Conservation (phyloP, 2,888 invertebrate genomes). For the Eupelmus urozonus region DNA sequence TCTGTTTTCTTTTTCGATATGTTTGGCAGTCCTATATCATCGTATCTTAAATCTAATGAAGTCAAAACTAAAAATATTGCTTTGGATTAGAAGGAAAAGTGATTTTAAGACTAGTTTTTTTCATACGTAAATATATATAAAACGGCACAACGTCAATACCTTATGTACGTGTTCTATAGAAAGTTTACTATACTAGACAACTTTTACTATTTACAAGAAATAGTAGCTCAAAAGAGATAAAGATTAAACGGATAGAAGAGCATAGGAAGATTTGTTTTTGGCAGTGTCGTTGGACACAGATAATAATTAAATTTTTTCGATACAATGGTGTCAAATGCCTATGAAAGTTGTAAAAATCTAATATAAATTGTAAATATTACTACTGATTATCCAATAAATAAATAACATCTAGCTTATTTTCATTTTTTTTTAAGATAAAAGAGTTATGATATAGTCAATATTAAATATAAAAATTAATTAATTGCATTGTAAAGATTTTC, state of each 20-base stretch:
- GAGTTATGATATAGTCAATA: neutral
- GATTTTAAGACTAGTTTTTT: conserved; percentile 49
- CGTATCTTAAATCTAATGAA: conserved; percentile 27
- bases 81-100: conserved; percentile 38
- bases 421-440: neutral
- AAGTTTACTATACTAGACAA: conserved; percentile 26
- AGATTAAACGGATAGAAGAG: neutral
- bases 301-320: neutral
- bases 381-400: neutral
- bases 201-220: conserved; percentile 41
- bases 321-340: neutral
- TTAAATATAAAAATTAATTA: conserved; percentile 22
- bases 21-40: conserved; percentile 37
- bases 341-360: neutral
- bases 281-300: conserved; percentile 38
- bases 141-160: conserved; percentile 46
- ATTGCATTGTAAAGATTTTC: conserved; percentile 21
- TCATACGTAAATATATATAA: conserved; percentile 38
- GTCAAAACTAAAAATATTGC: conserved; percentile 37
- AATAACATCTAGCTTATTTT: neutral
- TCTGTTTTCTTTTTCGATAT: conserved; percentile 22
- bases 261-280: neutral
- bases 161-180: conserved; percentile 17
- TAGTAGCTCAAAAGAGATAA: conserved; percentile 1
- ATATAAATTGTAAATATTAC: no score